Conservation (phyloP, 2,888 invertebrate genomes). For the Perdita meconis region DNA sequence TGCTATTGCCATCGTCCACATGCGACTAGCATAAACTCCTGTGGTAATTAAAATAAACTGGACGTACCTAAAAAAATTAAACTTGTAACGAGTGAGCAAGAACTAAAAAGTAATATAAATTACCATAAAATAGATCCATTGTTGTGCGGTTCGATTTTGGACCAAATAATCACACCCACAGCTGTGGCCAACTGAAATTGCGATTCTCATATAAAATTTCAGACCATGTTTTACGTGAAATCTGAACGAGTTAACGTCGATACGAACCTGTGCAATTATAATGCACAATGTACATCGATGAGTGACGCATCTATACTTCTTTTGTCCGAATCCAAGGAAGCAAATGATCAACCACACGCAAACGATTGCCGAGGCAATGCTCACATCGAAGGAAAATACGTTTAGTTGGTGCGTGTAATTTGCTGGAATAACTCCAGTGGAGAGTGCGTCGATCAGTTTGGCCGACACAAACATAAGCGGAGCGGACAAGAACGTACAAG, state of each 20-base stretch:
- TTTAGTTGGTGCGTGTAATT: slow-evolving; percentile 92
- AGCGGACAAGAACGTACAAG: slow-evolving; percentile 96
- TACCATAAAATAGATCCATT: slow-evolving; percentile 77
- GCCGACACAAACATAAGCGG: slow-evolving; percentile 98
- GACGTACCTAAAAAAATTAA: slow-evolving; percentile 88
- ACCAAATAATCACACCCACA: slow-evolving; percentile 81
- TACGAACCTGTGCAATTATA: slow-evolving; percentile 91
- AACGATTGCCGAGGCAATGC: slow-evolving; percentile 91
- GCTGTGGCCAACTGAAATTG: slow-evolving; percentile 68
- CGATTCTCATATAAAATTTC: neutral
- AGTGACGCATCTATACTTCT: slow-evolving; percentile 91
- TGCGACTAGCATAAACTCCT: slow-evolving; percentile 91
- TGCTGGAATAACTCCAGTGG: slow-evolving; percentile 85
- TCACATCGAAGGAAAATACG: slow-evolving; percentile 92
- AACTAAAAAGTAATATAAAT: slow-evolving; percentile 7
- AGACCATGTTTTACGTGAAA: neutral
- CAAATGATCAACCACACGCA: slow-evolving; percentile 92
- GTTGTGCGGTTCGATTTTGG: slow-evolving; percentile 72
- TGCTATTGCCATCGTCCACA: slow-evolving; percentile 94
- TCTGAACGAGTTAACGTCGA: slow-evolving; percentile 1
- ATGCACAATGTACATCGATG: slow-evolving; percentile 93
- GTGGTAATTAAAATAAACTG: slow-evolving; percentile 92
- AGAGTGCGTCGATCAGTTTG: slow-evolving; percentile 89
- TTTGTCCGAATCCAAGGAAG: slow-evolving; percentile 87
- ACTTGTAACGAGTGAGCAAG: no score